Evolutionary conservation across 1,140 invertebrate genomes (phyloP).

Genomic region (Pissodes strobi): DNA sequence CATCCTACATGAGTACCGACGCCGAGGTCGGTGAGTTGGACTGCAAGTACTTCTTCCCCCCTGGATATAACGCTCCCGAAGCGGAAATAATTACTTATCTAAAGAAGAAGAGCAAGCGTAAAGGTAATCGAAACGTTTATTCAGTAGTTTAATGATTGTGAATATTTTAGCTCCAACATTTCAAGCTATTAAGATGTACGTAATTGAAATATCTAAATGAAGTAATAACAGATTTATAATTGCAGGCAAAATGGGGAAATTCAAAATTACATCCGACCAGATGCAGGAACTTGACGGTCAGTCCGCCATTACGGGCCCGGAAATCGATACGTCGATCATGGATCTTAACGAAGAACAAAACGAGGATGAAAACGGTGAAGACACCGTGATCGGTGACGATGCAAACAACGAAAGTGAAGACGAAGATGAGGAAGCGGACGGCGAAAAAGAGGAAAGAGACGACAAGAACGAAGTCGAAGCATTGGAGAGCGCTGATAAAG

Average conservation of each 20-base stretch:
- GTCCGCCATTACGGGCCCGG: slow-evolving; percentile 11
- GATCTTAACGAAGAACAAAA: slow-evolving; percentile 17
- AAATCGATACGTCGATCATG: slow-evolving; percentile 6
- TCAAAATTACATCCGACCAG: slow-evolving; percentile 5
- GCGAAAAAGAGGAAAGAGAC: too few species aligned
- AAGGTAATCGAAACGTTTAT: slow-evolving; percentile 23
- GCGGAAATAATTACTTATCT: slow-evolving; percentile 42
- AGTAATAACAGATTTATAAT: too few species aligned
- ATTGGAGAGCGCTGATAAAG: slow-evolving; percentile 44
- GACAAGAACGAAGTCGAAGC: too few species aligned
- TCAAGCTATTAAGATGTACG: too few species aligned
- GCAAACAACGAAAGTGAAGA: slow-evolving; percentile 21
- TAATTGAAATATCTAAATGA: too few species aligned
- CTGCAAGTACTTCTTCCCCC: slow-evolving; percentile 64
- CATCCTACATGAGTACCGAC: slow-evolving; percentile 64
- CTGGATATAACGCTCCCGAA: slow-evolving; percentile 58
- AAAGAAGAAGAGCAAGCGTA: slow-evolving; percentile 43
- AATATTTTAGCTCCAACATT: too few species aligned
- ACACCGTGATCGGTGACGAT: too few species aligned
- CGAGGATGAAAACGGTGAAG: slow-evolving; percentile 17
- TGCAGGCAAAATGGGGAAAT: slow-evolving; percentile 16
- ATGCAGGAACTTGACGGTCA: slow-evolving; percentile 8
- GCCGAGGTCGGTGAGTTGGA: slow-evolving; percentile 62
- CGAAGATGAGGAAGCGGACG: too few species aligned
- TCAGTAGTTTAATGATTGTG: background rate